Evolutionary conservation across 64 coral and sea anemone species (phyloP).

Genomic region (Orbicella faveolata): DNA sequence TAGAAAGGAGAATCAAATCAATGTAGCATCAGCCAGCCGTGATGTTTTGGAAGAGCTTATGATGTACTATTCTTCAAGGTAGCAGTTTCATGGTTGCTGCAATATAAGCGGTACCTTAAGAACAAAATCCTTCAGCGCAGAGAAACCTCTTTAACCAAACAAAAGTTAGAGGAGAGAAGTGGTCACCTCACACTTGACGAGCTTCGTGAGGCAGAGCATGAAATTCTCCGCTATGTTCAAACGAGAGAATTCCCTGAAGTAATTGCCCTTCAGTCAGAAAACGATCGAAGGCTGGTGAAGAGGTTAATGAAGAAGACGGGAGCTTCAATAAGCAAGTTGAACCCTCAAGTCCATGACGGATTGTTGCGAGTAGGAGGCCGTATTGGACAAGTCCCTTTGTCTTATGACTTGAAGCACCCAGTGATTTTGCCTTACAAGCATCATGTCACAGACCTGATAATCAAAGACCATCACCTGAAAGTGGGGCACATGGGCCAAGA

Average conservation of each 20-base stretch:
- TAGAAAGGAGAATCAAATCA: neutral
- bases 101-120: neutral
- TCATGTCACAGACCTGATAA: constrained; percentile 51
- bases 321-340: neutral
- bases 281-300: too few species aligned
- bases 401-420: constrained; percentile 34
- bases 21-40: neutral
- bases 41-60: neutral
- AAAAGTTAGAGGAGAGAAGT: neutral
- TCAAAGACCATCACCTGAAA: constrained; percentile 28
- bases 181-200: neutral
- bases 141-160: neutral
- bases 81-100: neutral
- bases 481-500: constrained; percentile 54
- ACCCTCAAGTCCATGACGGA: too few species aligned
- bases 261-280: too few species aligned
- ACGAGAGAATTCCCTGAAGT: neutral
- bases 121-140: neutral
- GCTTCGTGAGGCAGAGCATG: constrained; percentile 30
- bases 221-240: constrained; percentile 37
- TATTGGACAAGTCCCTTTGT: neutral
- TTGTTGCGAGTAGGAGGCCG: constrained; percentile 16
- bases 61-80: neutral
- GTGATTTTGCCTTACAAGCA: constrained; percentile 46
- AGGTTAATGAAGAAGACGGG: neutral